These are phyloP conservation scores for Spinibarbus caldwelli DNA, from an alignment of 2,797 vertebrate genomes.

Conservation along the genomic window DNA sequence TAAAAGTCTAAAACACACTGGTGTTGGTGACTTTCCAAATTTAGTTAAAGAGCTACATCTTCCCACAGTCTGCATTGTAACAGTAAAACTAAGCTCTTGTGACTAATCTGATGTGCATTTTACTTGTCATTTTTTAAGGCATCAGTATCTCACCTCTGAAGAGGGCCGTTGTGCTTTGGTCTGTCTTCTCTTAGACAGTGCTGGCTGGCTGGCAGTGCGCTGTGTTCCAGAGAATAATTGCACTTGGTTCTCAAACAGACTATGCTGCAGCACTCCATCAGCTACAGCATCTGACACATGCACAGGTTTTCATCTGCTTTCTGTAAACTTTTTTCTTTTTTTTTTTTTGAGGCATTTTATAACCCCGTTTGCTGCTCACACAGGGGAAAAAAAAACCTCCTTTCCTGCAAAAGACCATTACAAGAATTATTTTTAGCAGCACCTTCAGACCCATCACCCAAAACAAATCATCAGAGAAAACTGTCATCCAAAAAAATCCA, in stretches of 20 bases:
- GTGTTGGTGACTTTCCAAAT: background rate
- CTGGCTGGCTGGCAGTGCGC: slow-evolving; percentile 23
- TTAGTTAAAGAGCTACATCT: background rate
- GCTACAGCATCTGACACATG: slow-evolving; percentile 36
- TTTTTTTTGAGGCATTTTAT: slow-evolving; percentile 26
- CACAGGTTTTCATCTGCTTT: slow-evolving; percentile 41
- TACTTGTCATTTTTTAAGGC: background rate
- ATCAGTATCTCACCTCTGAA: slow-evolving; percentile 12
- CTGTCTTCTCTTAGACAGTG: slow-evolving; percentile 28
- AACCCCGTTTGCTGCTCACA: slow-evolving; percentile 6
- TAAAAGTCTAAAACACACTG: background rate
- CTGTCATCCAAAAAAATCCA: background rate
- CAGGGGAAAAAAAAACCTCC: background rate
- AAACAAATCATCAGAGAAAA: background rate
- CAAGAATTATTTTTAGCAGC: background rate
- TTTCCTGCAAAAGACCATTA: slow-evolving; percentile 12
- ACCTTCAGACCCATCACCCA: background rate
- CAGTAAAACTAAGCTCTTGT: background rate
- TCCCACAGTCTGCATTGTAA: background rate
- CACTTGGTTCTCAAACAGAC: slow-evolving; percentile 31
- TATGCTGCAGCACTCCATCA: slow-evolving; percentile 36
- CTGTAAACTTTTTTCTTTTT: slow-evolving; percentile 24
- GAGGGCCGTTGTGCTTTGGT: slow-evolving; percentile 27
- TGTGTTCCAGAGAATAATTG: slow-evolving; percentile 47
- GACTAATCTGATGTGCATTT: slow-evolving; percentile 1